A percentile compares a stretch with the other conserved stretches of the same genome.
Conservation (phyloP, 2,888 invertebrate species). For the Amiota communis region DNA sequence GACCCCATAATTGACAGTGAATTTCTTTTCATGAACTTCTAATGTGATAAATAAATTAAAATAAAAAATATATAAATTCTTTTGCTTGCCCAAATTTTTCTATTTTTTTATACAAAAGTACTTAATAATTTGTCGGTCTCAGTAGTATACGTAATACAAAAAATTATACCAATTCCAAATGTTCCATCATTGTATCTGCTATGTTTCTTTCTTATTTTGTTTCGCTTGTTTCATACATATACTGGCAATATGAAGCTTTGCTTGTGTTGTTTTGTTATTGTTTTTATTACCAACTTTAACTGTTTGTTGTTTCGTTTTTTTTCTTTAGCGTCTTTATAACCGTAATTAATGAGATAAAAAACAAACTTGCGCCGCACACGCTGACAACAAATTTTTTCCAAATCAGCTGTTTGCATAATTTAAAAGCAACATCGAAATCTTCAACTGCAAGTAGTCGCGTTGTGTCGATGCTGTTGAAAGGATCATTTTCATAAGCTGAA, state of each 20-base stretch:
- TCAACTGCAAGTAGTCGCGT: background rate
- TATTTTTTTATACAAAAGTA: too few relatives aligned
- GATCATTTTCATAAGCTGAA: background rate
- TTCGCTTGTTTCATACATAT: background rate
- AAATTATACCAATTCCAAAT: conserved; percentile 7
- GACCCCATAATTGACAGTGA: too few relatives aligned
- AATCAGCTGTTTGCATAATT: conserved; percentile 12
- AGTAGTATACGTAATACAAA: too few relatives aligned
- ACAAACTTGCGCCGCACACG: background rate
- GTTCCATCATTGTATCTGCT: background rate
- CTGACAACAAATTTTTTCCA: background rate
- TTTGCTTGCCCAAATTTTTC: too few relatives aligned
- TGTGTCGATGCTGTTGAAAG: conserved; percentile 1
- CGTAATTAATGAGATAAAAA: conserved; percentile 3
- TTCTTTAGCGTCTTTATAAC: background rate
- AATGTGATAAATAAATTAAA: too few relatives aligned
- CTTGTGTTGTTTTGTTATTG: background rate
- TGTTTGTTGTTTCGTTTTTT: background rate
- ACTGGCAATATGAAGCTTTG: background rate
- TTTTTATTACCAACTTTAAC: conserved; percentile 4
- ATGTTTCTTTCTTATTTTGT: background rate
- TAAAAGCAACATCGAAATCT: background rate
- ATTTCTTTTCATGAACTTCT: too few relatives aligned
- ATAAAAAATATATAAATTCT: too few relatives aligned
- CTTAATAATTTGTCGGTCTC: too few relatives aligned